Base-by-base conservation (phyloP, 2,113 vertebrate species). In the Poeciliopsis turrubarensis region DNA sequence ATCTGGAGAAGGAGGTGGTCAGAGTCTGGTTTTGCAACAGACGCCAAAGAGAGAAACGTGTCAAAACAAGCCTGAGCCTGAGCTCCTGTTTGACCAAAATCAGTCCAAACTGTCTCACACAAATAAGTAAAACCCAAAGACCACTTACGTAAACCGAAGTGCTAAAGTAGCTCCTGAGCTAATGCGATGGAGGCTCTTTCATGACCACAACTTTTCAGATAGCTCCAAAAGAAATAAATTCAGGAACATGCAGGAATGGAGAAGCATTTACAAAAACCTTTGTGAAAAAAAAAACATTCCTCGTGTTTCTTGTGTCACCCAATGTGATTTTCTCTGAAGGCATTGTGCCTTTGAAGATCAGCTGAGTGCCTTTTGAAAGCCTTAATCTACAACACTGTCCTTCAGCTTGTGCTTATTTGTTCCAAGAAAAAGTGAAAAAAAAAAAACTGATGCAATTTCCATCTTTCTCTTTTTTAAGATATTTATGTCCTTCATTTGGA, bases 11-110 rank as follows among this genome's bases (percentile, higher is more conserved):
- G 84, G 98, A 99, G 92, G 98, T 99, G 31, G 97, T 99, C 41
- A 94, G 98, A 87, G 98, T 99, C 72, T 99, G 98, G 98, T 99
- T 99, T 95, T 99, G 98, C 91, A 99, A 99, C 89, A 94, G 98
- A 60, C 96, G 98, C 72, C 98, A 99, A 77, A 93, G 97, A 77
- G 97, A 99, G 90, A 99, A 99, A 87, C 95, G 98, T 41, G 98
- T 99, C 75, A 99, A 99, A 91, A 99, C 97, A 61, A 99, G 96
- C 86, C 94, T 99, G 60, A 97, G 96, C 70, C 97, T 98, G 87
- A 98, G 94, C 29, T 80, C 96, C 31, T 97, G 96, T 70, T 91
- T 98, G 78, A 87, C 94, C 89, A 99, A 98, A 91, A 94, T 98
- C 31, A 93, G 94, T 17, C 92, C 95, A 0, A 94, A 94, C 70